Evolutionary conservation across 2,113 vertebrate species (phyloP).

Genomic region (Erythrocebus patas): DNA sequence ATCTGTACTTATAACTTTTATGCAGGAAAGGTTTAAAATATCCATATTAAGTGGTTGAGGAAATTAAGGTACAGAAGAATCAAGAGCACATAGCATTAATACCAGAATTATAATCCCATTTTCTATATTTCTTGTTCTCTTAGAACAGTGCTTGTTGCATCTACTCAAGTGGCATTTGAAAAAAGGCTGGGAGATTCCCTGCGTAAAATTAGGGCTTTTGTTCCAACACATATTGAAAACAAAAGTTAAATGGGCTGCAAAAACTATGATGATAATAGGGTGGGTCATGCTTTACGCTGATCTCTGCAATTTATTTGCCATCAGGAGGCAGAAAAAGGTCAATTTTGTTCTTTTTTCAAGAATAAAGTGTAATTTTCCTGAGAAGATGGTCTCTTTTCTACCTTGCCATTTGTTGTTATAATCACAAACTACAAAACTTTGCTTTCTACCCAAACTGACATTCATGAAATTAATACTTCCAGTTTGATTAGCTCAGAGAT

Average conservation of each 20-base stretch:
- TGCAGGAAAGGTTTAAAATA: not conserved
- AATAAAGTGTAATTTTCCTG: not conserved
- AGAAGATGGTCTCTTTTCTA: not conserved
- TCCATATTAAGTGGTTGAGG: not conserved
- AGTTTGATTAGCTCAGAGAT: not conserved
- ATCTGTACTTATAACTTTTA: slow-evolving; percentile 17
- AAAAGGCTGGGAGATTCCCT: not conserved
- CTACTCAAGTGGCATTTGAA: not conserved
- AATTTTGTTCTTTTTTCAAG: not conserved
- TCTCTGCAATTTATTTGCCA: slow-evolving; percentile 40
- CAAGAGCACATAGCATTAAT: not conserved
- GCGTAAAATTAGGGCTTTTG: not conserved
- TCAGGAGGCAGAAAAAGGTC: slow-evolving; percentile 25
- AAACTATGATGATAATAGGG: not conserved
- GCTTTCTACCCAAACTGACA: not conserved
- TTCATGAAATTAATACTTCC: slow-evolving; percentile 11
- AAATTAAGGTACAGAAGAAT: not conserved
- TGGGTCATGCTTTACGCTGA: not conserved
- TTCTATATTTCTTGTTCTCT: not conserved
- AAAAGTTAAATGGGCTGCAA: not conserved
- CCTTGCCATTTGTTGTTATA: not conserved
- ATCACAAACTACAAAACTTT: slow-evolving; percentile 6
- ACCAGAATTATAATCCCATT: not conserved
- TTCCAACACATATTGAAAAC: not conserved
- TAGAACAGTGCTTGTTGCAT: not conserved